Evolutionary conservation across 2,888 invertebrate species (phyloP).

Genomic region (Sphaerophoria rueppellii): DNA sequence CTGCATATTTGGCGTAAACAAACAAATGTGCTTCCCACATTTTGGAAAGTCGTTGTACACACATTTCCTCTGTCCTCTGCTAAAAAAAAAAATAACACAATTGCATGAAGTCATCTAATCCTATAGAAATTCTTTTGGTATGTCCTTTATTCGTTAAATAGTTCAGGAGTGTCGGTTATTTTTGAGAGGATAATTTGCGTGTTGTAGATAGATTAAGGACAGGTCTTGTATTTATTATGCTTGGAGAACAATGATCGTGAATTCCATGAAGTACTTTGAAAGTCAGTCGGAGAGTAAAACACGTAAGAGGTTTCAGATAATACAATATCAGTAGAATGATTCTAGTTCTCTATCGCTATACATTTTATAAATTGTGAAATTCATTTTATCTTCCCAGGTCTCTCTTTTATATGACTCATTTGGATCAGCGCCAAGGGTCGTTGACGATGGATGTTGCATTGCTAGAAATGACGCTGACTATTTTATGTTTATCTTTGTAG

Average conservation of each 20-base stretch:
- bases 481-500: not conserved
- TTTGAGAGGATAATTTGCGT: too few species aligned
- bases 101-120: conserved; percentile 7
- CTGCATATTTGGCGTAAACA: not conserved
- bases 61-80: not conserved
- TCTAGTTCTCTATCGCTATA: too few species aligned
- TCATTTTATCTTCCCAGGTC: not conserved
- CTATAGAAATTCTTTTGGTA: not conserved
- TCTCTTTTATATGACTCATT: conserved; percentile 19
- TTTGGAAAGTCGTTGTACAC: not conserved
- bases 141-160: not conserved
- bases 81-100: not conserved
- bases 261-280: too few species aligned
- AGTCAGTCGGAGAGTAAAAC: too few species aligned
- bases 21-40: not conserved
- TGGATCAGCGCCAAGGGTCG: conserved; percentile 50
- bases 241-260: too few species aligned
- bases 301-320: too few species aligned
- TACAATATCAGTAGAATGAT: too few species aligned
- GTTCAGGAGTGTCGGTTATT: not conserved
- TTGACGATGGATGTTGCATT: conserved; percentile 10
- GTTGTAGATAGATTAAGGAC: too few species aligned
- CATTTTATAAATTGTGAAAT: not conserved
- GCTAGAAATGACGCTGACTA: conserved; percentile 11
- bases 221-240: too few species aligned